Evolutionary conservation across 2,113 vertebrate species (phyloP), one percentile per base, ranked within the genome.

Genomic region (Rhagologus leucostigma): DNA sequence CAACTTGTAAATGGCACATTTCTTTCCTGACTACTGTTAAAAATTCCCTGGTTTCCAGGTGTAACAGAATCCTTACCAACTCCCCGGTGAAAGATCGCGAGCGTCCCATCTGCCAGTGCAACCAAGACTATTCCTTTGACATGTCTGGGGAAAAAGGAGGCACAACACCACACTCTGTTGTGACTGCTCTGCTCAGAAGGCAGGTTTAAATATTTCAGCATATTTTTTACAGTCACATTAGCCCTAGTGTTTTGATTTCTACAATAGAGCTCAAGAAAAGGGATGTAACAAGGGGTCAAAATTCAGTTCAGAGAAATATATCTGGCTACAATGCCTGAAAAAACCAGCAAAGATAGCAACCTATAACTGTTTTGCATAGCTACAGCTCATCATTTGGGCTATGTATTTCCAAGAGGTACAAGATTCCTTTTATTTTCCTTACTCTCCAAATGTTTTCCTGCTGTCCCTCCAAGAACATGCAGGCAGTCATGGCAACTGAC

Each of bases 121-220:
- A 99, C 99, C 96, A 99, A 97, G 9, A 99, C 99, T 52, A 99
- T 99, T 33, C 99, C 99, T 97, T 99, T 99, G 74, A 99, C 99
- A 4, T 99, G 99, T 95, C 99, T 99, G 97, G 20, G 87, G 82
- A 46, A 64, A 87, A 82, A 87, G 59, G 16, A 68, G 49, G 39
- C 47, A 96, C 26, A 92, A 62, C 26, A 87, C 67, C 41, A 84
- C 13, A 35, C 5, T 24, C 17, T 9, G 7, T 94, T 55, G 95
- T n/a, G 57, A 27, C 8, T 67, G 20, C 41, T 46, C 26, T 73
- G 82, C 52, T 75, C 80, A 56, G n/a, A 56, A 30, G 8, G 44
- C n/a, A 78, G 55, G 2, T 52, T 71, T 44, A 53, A 67, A 7
- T 26, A 42, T 49, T 77, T 69, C 79, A 93, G 56, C 32, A 24